Evolutionary conservation across 2,113 vertebrate genomes (phyloP), one percentile per base, ranked within the genome.

Genomic region (Calyptomena viridis): DNA sequence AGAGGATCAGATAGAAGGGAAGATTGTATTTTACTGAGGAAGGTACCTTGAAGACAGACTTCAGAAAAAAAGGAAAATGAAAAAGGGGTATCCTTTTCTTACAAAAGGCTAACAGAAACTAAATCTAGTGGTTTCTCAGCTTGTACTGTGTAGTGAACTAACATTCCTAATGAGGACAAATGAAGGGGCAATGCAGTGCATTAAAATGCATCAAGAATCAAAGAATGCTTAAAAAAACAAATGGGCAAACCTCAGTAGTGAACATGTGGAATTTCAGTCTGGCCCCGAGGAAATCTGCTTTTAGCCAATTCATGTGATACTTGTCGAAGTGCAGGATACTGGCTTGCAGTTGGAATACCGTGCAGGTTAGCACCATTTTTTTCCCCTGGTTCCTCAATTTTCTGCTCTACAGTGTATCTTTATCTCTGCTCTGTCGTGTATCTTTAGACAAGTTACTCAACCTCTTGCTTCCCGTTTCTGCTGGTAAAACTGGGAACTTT

Each of bases 161-260:
- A 55, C 33, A 30, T n/a, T 82, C 56, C 59, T 90, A 62, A 74
- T 2, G 14, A 78, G 75, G 56, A 53, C 24, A 90, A 52, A 77
- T 0, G 6, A 66, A 64, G 74, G 21, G 0, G 0, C 2, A 2
- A 52, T 49, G n/a, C 0, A 0, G 14, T 50, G 6, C 39, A n/a
- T 50, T 84, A 33, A 89, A 89, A 72, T 14, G 21, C 8, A 30
- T 37, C 14, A 30, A 47, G 39, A 89, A 42, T 63, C 28, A 73
- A 66, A 74, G 64, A 55, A 8, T 67, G 50, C 49, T 84, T 50
- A 46, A 50, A 67, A 55, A 66, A 12, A 0, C 7, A 63, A 67
- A 79, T 9, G 30, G 55, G 33, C 20, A 47, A 58, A 69, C 30
- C 53, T 56, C 55, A 66, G 25, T 33, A 62, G 33, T 13, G 30